phyloP scores from a whole-genome alignment of 2,888 invertebrate genomes.

The Platerodrilus igneus region DNA sequence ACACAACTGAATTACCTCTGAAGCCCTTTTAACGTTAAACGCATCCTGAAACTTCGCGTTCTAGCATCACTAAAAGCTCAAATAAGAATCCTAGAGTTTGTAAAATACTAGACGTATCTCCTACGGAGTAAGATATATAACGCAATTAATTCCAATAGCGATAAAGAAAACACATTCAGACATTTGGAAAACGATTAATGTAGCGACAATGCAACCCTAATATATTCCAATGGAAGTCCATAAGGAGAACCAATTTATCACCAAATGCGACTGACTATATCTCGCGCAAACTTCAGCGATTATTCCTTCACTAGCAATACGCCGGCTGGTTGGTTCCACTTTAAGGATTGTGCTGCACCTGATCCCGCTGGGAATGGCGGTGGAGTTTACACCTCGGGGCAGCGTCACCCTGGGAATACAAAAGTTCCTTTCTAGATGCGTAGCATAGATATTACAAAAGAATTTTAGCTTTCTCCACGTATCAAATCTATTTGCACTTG shows the following conservation, averaged over 20 bases:
- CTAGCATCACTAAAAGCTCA: too few relatives aligned
- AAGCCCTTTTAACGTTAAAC: too few relatives aligned
- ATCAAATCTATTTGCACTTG: too few relatives aligned
- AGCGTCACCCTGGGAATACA: constrained; percentile 19
- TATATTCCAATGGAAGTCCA: constrained; percentile 36
- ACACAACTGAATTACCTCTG: too few relatives aligned
- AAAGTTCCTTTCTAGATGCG: constrained; percentile 20
- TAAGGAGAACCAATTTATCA: constrained; percentile 37
- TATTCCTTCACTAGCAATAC: constrained; percentile 31
- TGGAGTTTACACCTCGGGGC: constrained; percentile 29
- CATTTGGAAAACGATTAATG: constrained; percentile 37
- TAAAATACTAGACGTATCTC: too few relatives aligned
- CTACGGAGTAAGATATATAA: constrained; percentile 17
- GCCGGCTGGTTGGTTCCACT: constrained; percentile 34
- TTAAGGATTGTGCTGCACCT: constrained; percentile 36
- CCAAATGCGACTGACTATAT: constrained; percentile 20
- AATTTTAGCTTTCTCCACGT: constrained; percentile 14
- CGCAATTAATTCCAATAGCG: constrained; percentile 22
- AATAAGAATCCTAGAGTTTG: too few relatives aligned
- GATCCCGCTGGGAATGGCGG: constrained; percentile 25
- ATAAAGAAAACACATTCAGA: constrained; percentile 31
- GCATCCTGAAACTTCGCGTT: too few relatives aligned
- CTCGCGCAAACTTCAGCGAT: constrained; percentile 24
- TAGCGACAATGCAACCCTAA: constrained; percentile 39
- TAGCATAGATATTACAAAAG: constrained; percentile 17